Evolutionary conservation across 2,888 invertebrate genomes (phyloP), one percentile per base, ranked within the genome.

Genomic region (Hypolimnas misippus): DNA sequence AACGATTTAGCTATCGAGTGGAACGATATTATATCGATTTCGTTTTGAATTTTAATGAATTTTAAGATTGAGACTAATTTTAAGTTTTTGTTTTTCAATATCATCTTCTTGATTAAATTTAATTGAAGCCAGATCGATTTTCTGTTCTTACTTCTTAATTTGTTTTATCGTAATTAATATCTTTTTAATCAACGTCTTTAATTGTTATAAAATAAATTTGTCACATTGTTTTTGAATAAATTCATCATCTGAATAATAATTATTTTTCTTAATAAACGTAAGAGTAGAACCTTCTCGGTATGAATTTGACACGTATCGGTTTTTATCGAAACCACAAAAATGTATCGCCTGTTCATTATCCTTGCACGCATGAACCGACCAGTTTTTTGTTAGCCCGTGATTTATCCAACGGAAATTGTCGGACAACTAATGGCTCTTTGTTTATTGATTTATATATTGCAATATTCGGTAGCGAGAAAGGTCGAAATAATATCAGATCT

Each of bases 371-470:
- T 77, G 78, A 40, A 58, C n/a, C 51, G 79, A 79, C 79, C 79
- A 75, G 79, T 84, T 89, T 89, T 87, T 87, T 84, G 40, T 40
- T 68, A 65, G 65, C 42, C 70, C 82, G 90, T 90, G 90, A 90
- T 90, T 90, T 89, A 90, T 87, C 87, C 89, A 86, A 81, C 88
- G 89, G 89, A 91, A 89, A 90, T 87, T 87, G 90, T 87, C 83
- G 84, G 90, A 87, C 89, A 89, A 84, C 87, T 88, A 89, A 90
- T 89, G 89, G 86, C 73, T 89, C 89, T 89, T 89, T 90, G 90
- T 90, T 87, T 89, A 90, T 90, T 89, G 90, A 91, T 90, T 90
- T 89, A 89, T 90, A 83, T 79, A 79, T 81, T 76, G 84, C 84
- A 88, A 89, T 89, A 89, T 89, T 89, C 89, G 87, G 90, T 89